Percentiles rank a stretch among this genome's conserved stretches.
Evolutionary conservation across 2,888 invertebrate species (phyloP).

Genomic region (Calliopum simillimum): DNA sequence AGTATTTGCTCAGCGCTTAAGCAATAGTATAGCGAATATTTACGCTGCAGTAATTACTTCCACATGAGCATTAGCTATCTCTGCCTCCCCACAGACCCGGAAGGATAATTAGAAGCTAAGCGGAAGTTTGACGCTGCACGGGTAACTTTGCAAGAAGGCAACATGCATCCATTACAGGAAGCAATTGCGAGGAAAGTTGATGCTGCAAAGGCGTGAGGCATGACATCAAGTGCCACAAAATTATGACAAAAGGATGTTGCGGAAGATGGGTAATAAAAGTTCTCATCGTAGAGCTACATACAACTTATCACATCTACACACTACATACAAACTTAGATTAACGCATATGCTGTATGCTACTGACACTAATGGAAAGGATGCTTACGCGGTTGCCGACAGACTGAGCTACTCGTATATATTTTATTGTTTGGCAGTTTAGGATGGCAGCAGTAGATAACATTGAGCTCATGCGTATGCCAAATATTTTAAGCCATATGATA

Average conservation of each 20-base stretch:
- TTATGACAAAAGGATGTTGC: slow-evolving; percentile 22
- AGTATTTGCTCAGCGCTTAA: too few species aligned
- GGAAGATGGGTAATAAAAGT: slow-evolving; percentile 27
- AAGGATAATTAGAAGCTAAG: slow-evolving; percentile 29
- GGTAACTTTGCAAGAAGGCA: background rate
- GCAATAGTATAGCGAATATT: background rate
- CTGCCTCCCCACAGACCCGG: background rate
- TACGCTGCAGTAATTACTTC: slow-evolving; percentile 14
- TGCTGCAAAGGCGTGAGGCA: slow-evolving; percentile 35
- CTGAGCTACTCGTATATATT: slow-evolving; percentile 1
- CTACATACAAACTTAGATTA: background rate
- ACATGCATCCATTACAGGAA: slow-evolving; percentile 40
- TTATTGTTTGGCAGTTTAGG: slow-evolving; percentile 25
- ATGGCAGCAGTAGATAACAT: slow-evolving; percentile 12
- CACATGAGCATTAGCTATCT: background rate
- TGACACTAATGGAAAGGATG: slow-evolving; percentile 27
- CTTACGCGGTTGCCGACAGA: background rate
- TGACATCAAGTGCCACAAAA: slow-evolving; percentile 33
- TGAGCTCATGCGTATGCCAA: slow-evolving; percentile 1
- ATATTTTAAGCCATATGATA: background rate
- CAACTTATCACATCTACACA: background rate
- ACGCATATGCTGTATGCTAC: slow-evolving; percentile 11
- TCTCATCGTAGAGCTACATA: background rate
- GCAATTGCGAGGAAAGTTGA: slow-evolving; percentile 43
- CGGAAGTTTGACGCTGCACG: slow-evolving; percentile 13